These are phyloP conservation scores for Anniella stebbinsi DNA, from an alignment of 2,797 vertebrate species.

Conservation along the genomic window DNA sequence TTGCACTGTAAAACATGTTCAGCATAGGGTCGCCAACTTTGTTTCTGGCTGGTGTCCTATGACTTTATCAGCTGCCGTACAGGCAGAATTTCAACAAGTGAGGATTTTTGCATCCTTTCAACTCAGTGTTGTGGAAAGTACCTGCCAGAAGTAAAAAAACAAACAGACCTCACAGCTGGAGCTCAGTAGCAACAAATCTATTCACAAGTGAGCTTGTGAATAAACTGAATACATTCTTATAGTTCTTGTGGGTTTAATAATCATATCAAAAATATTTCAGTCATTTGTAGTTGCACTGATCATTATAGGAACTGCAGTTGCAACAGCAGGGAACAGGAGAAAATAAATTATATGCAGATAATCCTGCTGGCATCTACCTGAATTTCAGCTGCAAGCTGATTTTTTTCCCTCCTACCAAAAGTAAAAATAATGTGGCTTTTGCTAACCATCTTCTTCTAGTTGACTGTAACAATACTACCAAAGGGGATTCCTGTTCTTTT, in stretches of 20 bases:
- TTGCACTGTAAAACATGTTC: not conserved
- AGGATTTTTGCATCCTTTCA: not conserved
- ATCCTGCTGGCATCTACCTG: not conserved
- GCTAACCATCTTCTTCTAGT: not conserved
- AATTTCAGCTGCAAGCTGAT: not conserved
- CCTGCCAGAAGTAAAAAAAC: not conserved
- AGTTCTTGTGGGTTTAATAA: not conserved
- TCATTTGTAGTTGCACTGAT: conserved; percentile 6
- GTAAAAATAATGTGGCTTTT: conserved; percentile 4
- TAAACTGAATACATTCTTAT: not conserved
- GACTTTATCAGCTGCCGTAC: not conserved
- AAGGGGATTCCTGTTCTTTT: not conserved
- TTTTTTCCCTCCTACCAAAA: not conserved
- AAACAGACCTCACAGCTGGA: not conserved
- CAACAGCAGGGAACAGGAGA: not conserved
- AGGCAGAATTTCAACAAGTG: not conserved
- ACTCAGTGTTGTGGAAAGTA: no score
- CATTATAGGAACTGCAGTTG: not conserved
- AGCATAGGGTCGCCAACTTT: not conserved
- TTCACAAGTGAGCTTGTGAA: not conserved
- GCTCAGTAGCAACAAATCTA: not conserved
- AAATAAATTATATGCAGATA: conserved; percentile 26
- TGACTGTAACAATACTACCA: not conserved
- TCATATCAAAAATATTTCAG: not conserved
- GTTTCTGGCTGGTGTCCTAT: not conserved